Evolutionary conservation across 1,140 invertebrate genomes (phyloP).

Genomic region (Thereuonema tuberculata): DNA sequence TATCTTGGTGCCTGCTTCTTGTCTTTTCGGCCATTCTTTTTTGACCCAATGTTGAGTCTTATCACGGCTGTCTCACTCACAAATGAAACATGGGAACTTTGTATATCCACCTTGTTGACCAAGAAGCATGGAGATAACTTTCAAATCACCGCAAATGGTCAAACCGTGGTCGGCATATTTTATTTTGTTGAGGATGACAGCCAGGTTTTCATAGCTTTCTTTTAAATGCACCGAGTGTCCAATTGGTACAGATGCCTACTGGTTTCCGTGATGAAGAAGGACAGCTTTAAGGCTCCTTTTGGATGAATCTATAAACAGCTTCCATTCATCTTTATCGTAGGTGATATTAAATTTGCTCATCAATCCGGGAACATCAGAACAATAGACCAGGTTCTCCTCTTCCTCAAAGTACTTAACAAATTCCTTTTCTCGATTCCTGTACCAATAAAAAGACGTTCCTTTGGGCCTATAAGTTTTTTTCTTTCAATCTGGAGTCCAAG

Average conservation of each 20-base stretch:
- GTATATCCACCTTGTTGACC: too few species aligned
- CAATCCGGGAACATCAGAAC: background rate
- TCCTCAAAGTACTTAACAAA: background rate
- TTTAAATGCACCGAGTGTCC: background rate
- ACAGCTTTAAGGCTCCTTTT: background rate
- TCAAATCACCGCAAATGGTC: background rate
- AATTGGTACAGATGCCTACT: background rate
- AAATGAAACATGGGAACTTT: background rate
- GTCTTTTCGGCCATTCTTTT: too few species aligned
- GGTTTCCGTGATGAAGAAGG: background rate
- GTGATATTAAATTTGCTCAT: background rate
- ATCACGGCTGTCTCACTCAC: background rate
- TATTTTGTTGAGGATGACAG: too few species aligned
- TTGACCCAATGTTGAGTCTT: background rate
- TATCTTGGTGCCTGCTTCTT: too few species aligned
- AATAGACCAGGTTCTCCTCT: background rate
- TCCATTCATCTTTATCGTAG: background rate
- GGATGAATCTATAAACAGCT: background rate
- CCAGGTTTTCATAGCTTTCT: background rate
- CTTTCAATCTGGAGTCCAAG: background rate
- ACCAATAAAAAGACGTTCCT: background rate
- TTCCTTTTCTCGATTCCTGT: background rate
- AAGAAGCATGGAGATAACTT: background rate
- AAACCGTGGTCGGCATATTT: background rate
- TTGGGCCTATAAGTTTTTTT: background rate